phyloP scores from a whole-genome alignment of 1,140 invertebrate species.

The Rhysida immarginata region DNA sequence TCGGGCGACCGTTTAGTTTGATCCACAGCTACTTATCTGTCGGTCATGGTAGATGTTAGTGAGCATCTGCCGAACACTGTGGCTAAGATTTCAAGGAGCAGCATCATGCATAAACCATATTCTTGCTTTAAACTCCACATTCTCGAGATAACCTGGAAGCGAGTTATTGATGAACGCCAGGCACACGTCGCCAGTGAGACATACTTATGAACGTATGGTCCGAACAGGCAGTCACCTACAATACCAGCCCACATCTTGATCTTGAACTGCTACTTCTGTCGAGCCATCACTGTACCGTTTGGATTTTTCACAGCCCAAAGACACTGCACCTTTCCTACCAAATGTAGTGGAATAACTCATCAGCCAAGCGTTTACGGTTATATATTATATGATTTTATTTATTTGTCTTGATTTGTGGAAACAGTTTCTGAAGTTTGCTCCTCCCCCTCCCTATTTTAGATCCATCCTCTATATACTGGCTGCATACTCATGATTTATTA shows the following conservation, averaged over 20 bases:
- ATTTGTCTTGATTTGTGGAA: no score
- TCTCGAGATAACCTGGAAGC: not conserved
- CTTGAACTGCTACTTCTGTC: not conserved
- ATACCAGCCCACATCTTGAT: not conserved
- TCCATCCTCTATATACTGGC: no score
- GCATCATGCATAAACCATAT: not conserved
- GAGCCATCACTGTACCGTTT: not conserved
- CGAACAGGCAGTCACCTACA: not conserved
- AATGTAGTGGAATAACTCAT: no score
- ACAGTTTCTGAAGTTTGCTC: no score
- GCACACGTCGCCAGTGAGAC: not conserved
- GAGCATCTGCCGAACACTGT: not conserved
- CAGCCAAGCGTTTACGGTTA: no score
- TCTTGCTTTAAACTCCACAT: not conserved
- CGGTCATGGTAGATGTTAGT: not conserved
- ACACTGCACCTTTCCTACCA: not conserved
- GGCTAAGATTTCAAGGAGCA: not conserved
- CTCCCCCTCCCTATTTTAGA: no score
- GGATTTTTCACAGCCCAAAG: not conserved
- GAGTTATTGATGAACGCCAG: not conserved
- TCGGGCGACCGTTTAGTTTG: not conserved
- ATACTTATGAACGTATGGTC: not conserved
- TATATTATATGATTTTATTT: no score
- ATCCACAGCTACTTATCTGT: not conserved
- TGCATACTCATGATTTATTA: no score